Conservation (phyloP, 1,140 invertebrate species). For the Kradibia gibbosae region DNA sequence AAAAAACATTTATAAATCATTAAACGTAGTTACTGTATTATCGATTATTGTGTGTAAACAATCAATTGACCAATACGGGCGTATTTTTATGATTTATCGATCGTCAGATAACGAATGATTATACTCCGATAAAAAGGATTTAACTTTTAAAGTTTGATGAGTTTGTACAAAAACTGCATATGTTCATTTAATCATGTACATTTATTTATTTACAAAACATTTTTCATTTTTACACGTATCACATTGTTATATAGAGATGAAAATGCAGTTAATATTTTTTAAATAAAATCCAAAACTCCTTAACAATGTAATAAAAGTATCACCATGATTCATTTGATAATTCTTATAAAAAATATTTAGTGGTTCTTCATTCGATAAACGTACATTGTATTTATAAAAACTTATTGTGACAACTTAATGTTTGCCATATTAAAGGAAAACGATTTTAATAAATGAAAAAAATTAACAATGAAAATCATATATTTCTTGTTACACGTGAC, state of each 20-base stretch:
- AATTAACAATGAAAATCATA: neutral
- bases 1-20: neutral
- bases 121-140: no score
- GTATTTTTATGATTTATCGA: neutral
- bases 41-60: neutral
- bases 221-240: neutral
- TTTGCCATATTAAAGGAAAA: neutral
- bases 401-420: neutral
- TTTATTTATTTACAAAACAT: neutral
- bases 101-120: neutral
- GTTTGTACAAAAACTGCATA: constrained; percentile 4
- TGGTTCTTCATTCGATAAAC: neutral
- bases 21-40: neutral
- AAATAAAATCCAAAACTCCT: neutral
- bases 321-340: neutral
- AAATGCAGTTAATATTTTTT: neutral
- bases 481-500: neutral
- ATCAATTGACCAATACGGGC: neutral
- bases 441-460: neutral
- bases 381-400: neutral
- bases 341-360: neutral
- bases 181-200: neutral
- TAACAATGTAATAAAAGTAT: neutral
- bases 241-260: neutral
- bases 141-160: no score